Evolutionary conservation across 1,140 invertebrate genomes (phyloP).

Genomic region (Drosophila parvula): DNA sequence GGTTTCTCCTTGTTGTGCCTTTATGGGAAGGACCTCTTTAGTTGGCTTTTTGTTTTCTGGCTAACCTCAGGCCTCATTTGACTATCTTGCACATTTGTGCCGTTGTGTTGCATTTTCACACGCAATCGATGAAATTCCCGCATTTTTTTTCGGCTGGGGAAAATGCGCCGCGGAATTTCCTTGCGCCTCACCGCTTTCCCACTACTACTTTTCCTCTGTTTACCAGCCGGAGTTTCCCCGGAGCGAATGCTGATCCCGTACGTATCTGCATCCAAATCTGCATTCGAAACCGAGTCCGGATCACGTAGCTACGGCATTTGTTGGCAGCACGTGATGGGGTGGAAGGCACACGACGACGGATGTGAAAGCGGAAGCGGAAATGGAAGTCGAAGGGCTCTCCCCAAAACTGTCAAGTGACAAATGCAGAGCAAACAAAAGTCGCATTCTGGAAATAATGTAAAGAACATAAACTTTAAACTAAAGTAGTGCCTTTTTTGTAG

Average conservation of each 20-base stretch:
- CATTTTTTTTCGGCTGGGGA: slow-evolving; percentile 32
- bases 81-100: slow-evolving; percentile 35
- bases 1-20: not conserved
- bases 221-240: slow-evolving; percentile 29
- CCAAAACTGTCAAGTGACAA: not conserved
- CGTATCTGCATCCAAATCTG: slow-evolving; percentile 24
- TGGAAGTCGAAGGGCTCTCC: slow-evolving; percentile 16
- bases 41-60: slow-evolving; percentile 12
- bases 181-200: not conserved
- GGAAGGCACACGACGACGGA: not conserved
- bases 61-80: slow-evolving; percentile 37
- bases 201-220: not conserved
- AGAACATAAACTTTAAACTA: not conserved
- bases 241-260: slow-evolving; percentile 17
- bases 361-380: slow-evolving; percentile 2
- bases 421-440: not conserved
- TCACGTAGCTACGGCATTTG: slow-evolving; percentile 41
- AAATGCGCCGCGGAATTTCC: slow-evolving; percentile 41
- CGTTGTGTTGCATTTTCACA: slow-evolving; percentile 59
- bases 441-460: too few relatives aligned
- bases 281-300: slow-evolving; percentile 6
- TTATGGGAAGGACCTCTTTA: not conserved
- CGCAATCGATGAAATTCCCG: slow-evolving; percentile 57
- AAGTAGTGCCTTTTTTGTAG: not conserved
- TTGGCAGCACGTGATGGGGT: slow-evolving; percentile 33